Conservation (phyloP, 2,113 vertebrate genomes). For the Pristiophorus japonicus region DNA sequence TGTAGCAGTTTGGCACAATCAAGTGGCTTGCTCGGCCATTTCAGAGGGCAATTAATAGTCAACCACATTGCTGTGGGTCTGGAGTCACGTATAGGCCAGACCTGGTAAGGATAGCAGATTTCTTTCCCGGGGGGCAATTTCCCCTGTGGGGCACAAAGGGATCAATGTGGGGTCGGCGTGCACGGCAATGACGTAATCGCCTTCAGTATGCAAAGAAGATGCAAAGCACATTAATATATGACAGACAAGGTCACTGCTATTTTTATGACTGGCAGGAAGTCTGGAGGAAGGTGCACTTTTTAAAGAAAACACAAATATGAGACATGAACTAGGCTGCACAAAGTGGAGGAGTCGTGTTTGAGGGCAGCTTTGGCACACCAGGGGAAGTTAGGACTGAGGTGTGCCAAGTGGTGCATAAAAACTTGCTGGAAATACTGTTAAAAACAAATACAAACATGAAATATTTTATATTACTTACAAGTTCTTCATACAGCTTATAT, state of each 20-base stretch:
- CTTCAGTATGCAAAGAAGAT: background rate
- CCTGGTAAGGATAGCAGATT: too few relatives aligned
- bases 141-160: too few relatives aligned
- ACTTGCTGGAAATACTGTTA: background rate
- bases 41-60: too few relatives aligned
- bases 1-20: too few relatives aligned
- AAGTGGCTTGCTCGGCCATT: too few relatives aligned
- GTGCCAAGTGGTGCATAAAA: background rate
- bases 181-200: too few relatives aligned
- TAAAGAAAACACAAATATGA: background rate
- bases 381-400: background rate
- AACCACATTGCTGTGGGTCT: too few relatives aligned
- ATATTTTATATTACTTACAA: conserved; percentile 48
- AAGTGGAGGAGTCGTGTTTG: background rate
- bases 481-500: conserved; percentile 41
- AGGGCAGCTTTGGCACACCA: background rate
- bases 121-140: too few relatives aligned
- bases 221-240: background rate
- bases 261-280: background rate
- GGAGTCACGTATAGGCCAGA: too few relatives aligned
- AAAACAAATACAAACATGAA: background rate
- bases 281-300: background rate
- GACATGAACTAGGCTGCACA: background rate
- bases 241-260: background rate
- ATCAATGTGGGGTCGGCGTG: too few relatives aligned